Percentiles rank a stretch among this genome's conserved stretches.
These are phyloP conservation scores for Botia almorhae DNA, from an alignment of 2,797 vertebrate species.

Conservation along the genomic window DNA sequence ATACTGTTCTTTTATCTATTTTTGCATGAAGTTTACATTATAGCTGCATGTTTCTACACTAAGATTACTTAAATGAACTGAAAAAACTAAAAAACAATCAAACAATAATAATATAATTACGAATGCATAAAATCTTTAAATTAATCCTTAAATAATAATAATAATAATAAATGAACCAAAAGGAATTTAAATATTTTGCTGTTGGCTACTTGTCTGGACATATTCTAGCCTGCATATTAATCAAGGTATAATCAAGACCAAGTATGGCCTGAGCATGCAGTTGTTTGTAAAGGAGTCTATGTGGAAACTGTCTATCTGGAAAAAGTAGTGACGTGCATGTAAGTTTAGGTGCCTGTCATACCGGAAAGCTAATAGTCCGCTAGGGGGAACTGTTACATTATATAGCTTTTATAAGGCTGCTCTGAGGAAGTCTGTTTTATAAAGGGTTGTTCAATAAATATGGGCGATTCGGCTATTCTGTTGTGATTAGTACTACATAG, in stretches of 20 bases:
- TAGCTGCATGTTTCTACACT: too few relatives aligned
- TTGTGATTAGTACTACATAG: too few relatives aligned
- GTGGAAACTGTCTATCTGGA: not conserved
- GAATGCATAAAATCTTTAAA: too few relatives aligned
- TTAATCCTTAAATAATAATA: too few relatives aligned
- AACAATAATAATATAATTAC: too few relatives aligned
- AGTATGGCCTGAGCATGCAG: not conserved
- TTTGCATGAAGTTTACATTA: too few relatives aligned
- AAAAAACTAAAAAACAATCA: too few relatives aligned
- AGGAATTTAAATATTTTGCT: not conserved
- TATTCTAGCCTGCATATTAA: not conserved
- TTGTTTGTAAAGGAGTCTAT: not conserved
- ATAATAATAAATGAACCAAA: too few relatives aligned
- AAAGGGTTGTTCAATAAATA: not conserved
- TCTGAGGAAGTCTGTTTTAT: not conserved
- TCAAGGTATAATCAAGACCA: not conserved
- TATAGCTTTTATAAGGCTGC: not conserved
- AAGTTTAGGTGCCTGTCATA: too few relatives aligned
- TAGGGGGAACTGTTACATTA: not conserved
- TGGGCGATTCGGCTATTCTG: too few relatives aligned
- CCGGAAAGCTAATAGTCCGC: not conserved
- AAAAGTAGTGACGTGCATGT: not conserved
- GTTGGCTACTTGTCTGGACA: not conserved
- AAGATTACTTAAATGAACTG: too few relatives aligned
- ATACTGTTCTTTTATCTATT: not conserved